Percentiles rank a stretch among this genome's conserved stretches.
Conservation (phyloP, 2,113 vertebrate genomes). For the Aleadryas rufinucha region DNA sequence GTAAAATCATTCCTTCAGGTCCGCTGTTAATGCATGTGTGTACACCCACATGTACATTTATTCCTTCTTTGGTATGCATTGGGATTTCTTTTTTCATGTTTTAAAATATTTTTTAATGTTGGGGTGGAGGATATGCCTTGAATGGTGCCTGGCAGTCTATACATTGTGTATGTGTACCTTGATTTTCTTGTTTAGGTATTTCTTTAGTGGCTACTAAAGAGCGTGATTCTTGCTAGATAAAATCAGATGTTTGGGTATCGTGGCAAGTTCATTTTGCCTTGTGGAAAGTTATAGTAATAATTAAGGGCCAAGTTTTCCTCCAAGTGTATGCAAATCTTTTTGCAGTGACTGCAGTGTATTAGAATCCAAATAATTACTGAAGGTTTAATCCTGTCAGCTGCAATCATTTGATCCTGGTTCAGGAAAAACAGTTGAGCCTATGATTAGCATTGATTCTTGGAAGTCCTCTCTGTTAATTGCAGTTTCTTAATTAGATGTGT, state of each 20-base stretch:
- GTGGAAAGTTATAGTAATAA: not conserved
- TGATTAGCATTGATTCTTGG: not conserved
- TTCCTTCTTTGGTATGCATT: not conserved
- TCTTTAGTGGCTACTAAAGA: not conserved
- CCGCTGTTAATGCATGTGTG: not conserved
- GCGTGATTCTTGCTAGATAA: not conserved
- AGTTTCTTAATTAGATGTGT: not conserved
- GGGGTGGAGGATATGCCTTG: not conserved
- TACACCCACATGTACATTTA: not conserved
- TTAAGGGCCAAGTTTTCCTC: not conserved
- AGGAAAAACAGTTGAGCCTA: not conserved
- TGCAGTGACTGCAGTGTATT: not conserved
- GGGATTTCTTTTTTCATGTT: not conserved
- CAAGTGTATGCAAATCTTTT: not conserved
- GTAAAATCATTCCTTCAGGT: not conserved
- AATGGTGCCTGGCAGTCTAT: not conserved
- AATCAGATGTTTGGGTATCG: not conserved
- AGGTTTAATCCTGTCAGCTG: not conserved
- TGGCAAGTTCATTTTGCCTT: not conserved
- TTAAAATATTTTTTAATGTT: not conserved
- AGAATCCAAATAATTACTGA: not conserved
- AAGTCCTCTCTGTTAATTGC: not conserved
- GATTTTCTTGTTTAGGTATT: not conserved
- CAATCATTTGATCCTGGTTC: not conserved
- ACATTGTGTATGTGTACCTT: not conserved